phyloP scores from a whole-genome alignment of 2,888 invertebrate species.

The Smittia aterrima region DNA sequence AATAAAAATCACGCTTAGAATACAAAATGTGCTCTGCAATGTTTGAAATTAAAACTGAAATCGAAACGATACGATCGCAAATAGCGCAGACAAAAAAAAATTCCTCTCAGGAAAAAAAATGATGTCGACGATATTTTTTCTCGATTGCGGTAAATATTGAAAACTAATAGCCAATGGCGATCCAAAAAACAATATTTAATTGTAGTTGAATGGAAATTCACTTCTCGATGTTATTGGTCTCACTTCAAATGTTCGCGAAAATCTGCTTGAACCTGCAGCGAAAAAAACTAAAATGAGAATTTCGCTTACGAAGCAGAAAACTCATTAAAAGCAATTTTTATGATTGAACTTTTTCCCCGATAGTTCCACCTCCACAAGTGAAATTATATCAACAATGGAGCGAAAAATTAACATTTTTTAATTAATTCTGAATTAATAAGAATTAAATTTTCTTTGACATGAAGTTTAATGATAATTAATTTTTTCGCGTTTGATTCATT shows the following conservation, averaged over 20 bases:
- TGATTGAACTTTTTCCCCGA: not conserved
- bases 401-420: not conserved
- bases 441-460: too few relatives aligned
- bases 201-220: constrained; percentile 3
- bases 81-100: not conserved
- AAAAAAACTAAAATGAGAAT: too few relatives aligned
- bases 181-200: constrained; percentile 28
- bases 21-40: not conserved
- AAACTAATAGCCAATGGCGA: constrained; percentile 17
- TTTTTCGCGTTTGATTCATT: too few relatives aligned
- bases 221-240: not conserved
- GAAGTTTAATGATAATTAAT: too few relatives aligned
- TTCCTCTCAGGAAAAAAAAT: not conserved
- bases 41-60: not conserved
- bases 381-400: not conserved
- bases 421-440: not conserved
- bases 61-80: not conserved
- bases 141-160: constrained; percentile 23
- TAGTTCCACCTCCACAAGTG: not conserved
- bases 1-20: not conserved
- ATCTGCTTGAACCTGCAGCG: not conserved
- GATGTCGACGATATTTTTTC: not conserved
- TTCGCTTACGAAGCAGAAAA: constrained; percentile 12
- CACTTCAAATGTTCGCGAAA: not conserved
- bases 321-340: not conserved